Base-by-base conservation (phyloP, 2,113 vertebrate genomes). In the Panthera tigris region DNA sequence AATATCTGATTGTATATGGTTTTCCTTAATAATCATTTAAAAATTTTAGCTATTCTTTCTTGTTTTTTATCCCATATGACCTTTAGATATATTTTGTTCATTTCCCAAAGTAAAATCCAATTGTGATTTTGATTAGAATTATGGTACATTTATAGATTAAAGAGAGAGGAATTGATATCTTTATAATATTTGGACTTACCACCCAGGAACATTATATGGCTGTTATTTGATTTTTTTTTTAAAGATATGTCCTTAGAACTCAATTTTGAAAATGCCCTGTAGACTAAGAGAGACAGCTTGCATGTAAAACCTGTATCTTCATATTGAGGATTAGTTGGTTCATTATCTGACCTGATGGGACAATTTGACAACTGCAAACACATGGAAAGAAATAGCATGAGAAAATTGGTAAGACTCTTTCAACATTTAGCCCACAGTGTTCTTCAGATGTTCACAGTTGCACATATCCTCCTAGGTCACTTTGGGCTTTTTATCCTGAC, bases 41-140 rank as follows among this genome's bases (percentile, higher is more conserved):
- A 83, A 86, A 66, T 25, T 57, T 93, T 94, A 69, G 21, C 10
- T 94, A 8, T 71, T 74, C 13, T 97, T 65, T 84, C 4, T 41
- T 91, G 12, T 29, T 89, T 71, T 11, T 93, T 85, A 80, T 83
- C 85, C 10, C 31, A 65, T 94, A 90, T 85, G 74, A 84, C 11
- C 18, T 93, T 97, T 96, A 95, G 45, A 68, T 79, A 33, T 92
- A 86, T 94, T 86, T 90, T 87, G 36, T 71, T 12, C 33, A 57
- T 18, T 73, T 93, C 14, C 31, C 31, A 90, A 65, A 61, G 18
- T 39, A 95, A 80, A 79, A 90, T 86, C 1, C 41, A 78, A 63
- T 73, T 61, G 45, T 71, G 36, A 71, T 82, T 96, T 93, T 94
- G 31, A 74, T 73, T 89, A 29, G 4, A 95, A 95, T 97, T 55